Conservation (phyloP, 2,888 invertebrate species). For the Trissonchulus latispiculum region DNA sequence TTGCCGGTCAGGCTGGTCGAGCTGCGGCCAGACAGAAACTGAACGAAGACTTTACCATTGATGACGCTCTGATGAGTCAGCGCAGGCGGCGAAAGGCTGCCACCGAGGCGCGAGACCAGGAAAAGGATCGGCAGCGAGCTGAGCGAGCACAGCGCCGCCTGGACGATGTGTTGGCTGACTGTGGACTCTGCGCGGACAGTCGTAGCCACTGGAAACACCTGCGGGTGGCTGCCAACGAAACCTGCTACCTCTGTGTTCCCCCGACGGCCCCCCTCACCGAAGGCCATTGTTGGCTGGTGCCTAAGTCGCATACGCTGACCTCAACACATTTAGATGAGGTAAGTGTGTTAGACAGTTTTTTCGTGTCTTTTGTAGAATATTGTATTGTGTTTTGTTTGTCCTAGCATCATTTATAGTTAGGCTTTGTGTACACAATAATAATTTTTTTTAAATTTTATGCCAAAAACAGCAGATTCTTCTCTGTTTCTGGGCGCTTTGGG, state of each 20-base stretch:
- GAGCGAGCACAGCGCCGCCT: conserved; percentile 59
- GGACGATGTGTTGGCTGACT: conserved; percentile 62
- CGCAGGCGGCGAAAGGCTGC: conserved; percentile 51
- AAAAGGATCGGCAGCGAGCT: not conserved
- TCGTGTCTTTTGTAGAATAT: too few species aligned
- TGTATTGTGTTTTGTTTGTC: too few species aligned
- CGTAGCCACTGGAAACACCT: conserved; percentile 69
- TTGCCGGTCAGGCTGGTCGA: not conserved
- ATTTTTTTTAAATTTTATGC: too few species aligned
- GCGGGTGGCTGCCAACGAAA: conserved; percentile 55
- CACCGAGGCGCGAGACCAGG: conserved; percentile 34
- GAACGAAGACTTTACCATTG: conserved; percentile 57
- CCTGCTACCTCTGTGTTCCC: conserved; percentile 62
- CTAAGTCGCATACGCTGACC: conserved; percentile 67
- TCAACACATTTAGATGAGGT: conserved; percentile 76
- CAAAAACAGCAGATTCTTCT: too few species aligned
- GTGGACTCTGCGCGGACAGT: conserved; percentile 71
- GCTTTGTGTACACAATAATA: too few species aligned
- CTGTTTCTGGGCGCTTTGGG: too few species aligned
- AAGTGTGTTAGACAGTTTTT: too few species aligned
- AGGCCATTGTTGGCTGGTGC: conserved; percentile 73
- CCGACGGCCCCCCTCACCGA: conserved; percentile 64
- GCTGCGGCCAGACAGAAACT: conserved; percentile 32
- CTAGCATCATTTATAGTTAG: too few species aligned
- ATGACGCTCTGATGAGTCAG: conserved; percentile 70